These are phyloP conservation scores for Imbricaverruca yamaguchii DNA, from an alignment of 2,888 invertebrate species.

Conservation along the genomic window DNA sequence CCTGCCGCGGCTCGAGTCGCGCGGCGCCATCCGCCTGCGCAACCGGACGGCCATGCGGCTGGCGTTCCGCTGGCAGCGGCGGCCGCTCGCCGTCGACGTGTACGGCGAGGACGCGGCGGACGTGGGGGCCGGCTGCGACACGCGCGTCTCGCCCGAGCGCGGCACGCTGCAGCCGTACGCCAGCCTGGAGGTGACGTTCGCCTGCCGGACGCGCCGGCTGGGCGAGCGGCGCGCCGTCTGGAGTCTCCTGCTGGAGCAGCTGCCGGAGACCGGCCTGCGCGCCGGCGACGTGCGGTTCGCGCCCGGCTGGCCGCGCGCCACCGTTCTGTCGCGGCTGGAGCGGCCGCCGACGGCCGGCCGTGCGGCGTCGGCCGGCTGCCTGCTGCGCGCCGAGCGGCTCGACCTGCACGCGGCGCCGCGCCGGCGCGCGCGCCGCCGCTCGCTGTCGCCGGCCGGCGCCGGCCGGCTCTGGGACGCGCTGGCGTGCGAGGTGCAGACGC, in stretches of 20 bases:
- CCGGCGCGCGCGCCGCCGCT: background rate
- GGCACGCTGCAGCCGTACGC: constrained; percentile 43
- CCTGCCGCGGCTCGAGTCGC: background rate
- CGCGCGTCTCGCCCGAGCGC: background rate
- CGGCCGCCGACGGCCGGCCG: background rate
- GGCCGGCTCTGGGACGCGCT: background rate
- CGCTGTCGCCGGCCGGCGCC: background rate
- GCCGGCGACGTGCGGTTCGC: background rate
- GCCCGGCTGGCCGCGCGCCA: constrained; percentile 40
- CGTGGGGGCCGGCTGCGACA: constrained; percentile 3
- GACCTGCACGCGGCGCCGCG: constrained; percentile 10
- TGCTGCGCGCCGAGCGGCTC: background rate
- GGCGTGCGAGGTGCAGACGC: constrained; percentile 1
- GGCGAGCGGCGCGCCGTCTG: constrained; percentile 45
- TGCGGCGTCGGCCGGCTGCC: background rate
- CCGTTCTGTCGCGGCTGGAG: constrained; percentile 22
- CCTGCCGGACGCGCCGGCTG: constrained; percentile 47
- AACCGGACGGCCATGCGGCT: background rate
- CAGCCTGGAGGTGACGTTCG: constrained; percentile 48
- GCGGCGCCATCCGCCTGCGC: background rate
- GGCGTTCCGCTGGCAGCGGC: background rate
- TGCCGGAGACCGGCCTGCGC: background rate
- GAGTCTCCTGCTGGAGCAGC: background rate
- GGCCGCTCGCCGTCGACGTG: background rate
- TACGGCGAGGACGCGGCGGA: background rate